These are phyloP conservation scores for Cyclura pinguis DNA, from an alignment of 2,797 vertebrate species.

Conservation along the genomic window DNA sequence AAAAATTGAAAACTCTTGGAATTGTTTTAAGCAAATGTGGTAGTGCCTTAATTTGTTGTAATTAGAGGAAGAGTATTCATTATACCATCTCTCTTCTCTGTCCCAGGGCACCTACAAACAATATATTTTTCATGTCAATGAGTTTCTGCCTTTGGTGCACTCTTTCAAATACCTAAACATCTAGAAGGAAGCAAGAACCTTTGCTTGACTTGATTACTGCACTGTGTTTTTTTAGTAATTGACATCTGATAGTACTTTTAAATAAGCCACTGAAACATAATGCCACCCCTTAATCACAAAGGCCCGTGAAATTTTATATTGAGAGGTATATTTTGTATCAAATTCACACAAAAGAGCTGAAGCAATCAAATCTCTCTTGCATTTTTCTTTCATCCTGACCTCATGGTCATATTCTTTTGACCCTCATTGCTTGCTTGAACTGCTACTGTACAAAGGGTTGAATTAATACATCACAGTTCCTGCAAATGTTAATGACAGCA, in stretches of 20 bases:
- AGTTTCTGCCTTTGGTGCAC: slow-evolving; percentile 65
- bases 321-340: slow-evolving; percentile 63
- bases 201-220: slow-evolving; percentile 72
- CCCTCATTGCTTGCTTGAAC: slow-evolving; percentile 17
- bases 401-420: slow-evolving; percentile 17
- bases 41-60: slow-evolving; percentile 66
- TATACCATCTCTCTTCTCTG: slow-evolving; percentile 65
- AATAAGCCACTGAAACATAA: slow-evolving; percentile 62
- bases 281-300: slow-evolving; percentile 63
- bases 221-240: slow-evolving; percentile 61
- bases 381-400: slow-evolving; percentile 55
- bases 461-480: slow-evolving; percentile 35
- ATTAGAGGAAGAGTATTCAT: slow-evolving; percentile 53
- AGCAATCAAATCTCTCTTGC: slow-evolving; percentile 52
- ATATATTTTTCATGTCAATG: slow-evolving; percentile 62
- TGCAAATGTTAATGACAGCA: slow-evolving; percentile 30
- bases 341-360: slow-evolving; percentile 61
- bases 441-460: neutral
- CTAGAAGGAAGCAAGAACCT: slow-evolving; percentile 61
- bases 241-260: slow-evolving; percentile 65
- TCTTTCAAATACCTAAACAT: slow-evolving; percentile 48
- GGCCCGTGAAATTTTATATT: slow-evolving; percentile 62
- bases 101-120: slow-evolving; percentile 65
- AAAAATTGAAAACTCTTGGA: slow-evolving; percentile 51
- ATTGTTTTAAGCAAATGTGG: slow-evolving; percentile 59